phyloP scores from a whole-genome alignment of 2,888 invertebrate species.

The Cataglyphis cursor region DNA sequence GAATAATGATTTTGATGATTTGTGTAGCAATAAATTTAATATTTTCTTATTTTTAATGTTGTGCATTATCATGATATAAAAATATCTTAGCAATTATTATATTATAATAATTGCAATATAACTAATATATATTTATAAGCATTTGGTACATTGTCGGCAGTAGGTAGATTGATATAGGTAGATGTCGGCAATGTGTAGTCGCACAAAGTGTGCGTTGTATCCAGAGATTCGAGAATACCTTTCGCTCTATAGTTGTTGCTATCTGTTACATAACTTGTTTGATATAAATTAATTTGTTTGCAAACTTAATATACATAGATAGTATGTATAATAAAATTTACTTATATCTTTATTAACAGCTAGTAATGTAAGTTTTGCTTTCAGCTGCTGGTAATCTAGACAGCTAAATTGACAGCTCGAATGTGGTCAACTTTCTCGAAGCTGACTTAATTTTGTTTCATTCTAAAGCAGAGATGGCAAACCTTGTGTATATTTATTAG shows the following conservation, averaged over 20 bases:
- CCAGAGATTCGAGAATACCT: neutral
- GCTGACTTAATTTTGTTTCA: neutral
- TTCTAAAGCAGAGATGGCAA: slow-evolving; percentile 42
- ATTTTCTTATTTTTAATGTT: neutral
- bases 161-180: neutral
- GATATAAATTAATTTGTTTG: neutral
- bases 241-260: neutral
- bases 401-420: neutral
- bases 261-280: neutral
- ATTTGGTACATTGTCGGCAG: slow-evolving; percentile 4
- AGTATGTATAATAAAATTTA: neutral
- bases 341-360: neutral
- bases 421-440: neutral
- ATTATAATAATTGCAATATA: neutral
- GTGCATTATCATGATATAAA: neutral
- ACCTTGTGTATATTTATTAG: slow-evolving; percentile 17
- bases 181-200: neutral
- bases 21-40: neutral
- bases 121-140: neutral
- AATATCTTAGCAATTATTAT: slow-evolving; percentile 6
- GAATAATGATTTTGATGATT: neutral
- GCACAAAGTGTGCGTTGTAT: neutral
- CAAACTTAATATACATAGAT: neutral
- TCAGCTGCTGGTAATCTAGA: slow-evolving; percentile 25
- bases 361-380: slow-evolving; percentile 1